These are phyloP conservation scores for Trileptium ribeirensis DNA, from an alignment of 2,888 invertebrate species.

Conservation along the genomic window DNA sequence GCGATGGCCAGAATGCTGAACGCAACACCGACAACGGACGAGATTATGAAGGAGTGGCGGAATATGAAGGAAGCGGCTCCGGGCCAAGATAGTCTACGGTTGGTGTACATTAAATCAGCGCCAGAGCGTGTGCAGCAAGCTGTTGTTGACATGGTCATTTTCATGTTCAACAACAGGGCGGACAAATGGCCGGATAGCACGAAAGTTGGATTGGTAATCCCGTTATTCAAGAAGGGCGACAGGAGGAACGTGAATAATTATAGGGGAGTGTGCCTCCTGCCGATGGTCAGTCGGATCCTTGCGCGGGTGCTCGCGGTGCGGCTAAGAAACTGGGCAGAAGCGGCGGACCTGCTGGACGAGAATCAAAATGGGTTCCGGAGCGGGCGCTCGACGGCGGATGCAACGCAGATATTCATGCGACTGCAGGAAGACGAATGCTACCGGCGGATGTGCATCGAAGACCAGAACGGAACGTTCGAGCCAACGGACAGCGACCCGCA, in stretches of 20 bases:
- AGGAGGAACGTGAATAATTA: background rate
- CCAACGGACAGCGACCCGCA: background rate
- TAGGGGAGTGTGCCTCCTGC: background rate
- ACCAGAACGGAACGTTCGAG: background rate
- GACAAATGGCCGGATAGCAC: slow-evolving; percentile 5
- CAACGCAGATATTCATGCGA: background rate
- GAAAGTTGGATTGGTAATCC: background rate
- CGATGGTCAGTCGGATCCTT: slow-evolving; percentile 4
- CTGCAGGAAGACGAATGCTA: background rate
- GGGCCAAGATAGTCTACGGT: background rate
- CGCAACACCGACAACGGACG: background rate
- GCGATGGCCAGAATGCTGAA: background rate
- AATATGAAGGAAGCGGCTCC: slow-evolving; percentile 5
- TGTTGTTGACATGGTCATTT: background rate
- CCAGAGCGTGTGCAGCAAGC: background rate
- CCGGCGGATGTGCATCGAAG: background rate
- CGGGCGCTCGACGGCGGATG: background rate
- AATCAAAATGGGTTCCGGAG: background rate
- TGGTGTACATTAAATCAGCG: background rate
- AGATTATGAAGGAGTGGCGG: background rate
- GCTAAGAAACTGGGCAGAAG: background rate
- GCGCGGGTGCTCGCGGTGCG: background rate
- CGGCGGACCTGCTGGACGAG: background rate
- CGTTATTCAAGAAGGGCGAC: background rate
- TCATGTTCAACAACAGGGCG: background rate